Conservation (phyloP, 2,888 invertebrate species). For the Vandiemenella viatica region DNA sequence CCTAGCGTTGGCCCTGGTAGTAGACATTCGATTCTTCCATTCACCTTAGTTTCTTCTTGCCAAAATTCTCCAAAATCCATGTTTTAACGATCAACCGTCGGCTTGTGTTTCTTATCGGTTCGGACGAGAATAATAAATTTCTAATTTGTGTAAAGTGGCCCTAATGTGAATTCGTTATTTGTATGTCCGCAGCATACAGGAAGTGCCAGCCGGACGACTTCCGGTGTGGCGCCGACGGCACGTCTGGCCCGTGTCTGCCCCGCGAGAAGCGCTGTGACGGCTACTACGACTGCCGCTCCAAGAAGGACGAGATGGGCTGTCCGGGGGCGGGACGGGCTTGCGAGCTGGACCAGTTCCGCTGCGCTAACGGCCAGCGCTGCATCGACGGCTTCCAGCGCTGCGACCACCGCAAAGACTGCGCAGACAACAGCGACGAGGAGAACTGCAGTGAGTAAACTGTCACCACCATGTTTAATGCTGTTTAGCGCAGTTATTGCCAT, state of each 20-base stretch:
- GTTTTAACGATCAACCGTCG: no score
- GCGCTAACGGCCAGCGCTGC: conserved; percentile 65
- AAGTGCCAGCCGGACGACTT: conserved; percentile 79
- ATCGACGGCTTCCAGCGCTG: conserved; percentile 62
- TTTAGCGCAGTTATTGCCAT: no score
- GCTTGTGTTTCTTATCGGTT: no score
- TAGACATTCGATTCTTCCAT: no score
- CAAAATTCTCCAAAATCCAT: no score
- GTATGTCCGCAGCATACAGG: conserved; percentile 62
- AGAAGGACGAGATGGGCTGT: conserved; percentile 67
- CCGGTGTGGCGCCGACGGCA: conserved; percentile 43
- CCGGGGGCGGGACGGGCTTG: conserved; percentile 36
- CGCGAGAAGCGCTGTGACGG: conserved; percentile 85
- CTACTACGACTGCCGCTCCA: conserved; percentile 73
- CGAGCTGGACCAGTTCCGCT: conserved; percentile 71
- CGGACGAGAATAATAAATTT: no score
- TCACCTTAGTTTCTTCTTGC: no score
- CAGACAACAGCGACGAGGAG: conserved; percentile 79
- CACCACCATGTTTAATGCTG: no score
- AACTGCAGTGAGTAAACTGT: conserved; percentile 73
- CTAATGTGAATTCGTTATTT: no score
- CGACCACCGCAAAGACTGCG: conserved; percentile 82
- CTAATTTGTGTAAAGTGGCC: no score
- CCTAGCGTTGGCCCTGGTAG: no score
- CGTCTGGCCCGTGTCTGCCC: conserved; percentile 64